A percentile compares a stretch with the other conserved stretches of the same genome.
Conservation (phyloP, 2,113 vertebrate species). For the Clarias macrocephalus region DNA sequence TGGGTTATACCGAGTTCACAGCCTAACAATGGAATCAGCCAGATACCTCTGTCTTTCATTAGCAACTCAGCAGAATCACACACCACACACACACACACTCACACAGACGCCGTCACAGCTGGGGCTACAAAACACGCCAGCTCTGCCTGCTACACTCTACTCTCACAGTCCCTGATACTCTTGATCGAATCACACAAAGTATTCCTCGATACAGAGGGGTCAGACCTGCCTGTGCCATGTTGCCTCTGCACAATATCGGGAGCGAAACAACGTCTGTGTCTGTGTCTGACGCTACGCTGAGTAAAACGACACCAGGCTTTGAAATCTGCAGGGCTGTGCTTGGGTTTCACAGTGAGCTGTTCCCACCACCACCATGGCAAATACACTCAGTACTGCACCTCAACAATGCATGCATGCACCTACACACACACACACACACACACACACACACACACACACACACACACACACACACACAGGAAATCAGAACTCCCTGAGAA, state of each 20-base stretch:
- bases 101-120: conserved; percentile 13
- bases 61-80: conserved; percentile 44
- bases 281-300: conserved; percentile 3
- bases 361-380: conserved; percentile 16
- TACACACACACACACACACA: background rate
- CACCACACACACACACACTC: conserved; percentile 26
- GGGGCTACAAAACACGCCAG: conserved; percentile 27
- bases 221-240: background rate
- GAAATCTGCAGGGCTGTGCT: conserved; percentile 38
- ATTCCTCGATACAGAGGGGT: background rate
- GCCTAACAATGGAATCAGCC: conserved; percentile 38
- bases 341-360: conserved; percentile 48
- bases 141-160: background rate
- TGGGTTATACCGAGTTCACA: conserved; percentile 44
- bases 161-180: background rate
- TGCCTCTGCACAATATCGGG: background rate
- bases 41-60: conserved; percentile 46
- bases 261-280: background rate
- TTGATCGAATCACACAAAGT: background rate
- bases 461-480: background rate
- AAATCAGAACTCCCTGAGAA: conserved; percentile 24
- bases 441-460: background rate
- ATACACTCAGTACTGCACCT: conserved; percentile 15
- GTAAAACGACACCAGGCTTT: conserved; percentile 47
- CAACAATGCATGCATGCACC: background rate